Evolutionary conservation across 2,888 invertebrate species (phyloP).

Genomic region (Pollenia griseotomentosa): DNA sequence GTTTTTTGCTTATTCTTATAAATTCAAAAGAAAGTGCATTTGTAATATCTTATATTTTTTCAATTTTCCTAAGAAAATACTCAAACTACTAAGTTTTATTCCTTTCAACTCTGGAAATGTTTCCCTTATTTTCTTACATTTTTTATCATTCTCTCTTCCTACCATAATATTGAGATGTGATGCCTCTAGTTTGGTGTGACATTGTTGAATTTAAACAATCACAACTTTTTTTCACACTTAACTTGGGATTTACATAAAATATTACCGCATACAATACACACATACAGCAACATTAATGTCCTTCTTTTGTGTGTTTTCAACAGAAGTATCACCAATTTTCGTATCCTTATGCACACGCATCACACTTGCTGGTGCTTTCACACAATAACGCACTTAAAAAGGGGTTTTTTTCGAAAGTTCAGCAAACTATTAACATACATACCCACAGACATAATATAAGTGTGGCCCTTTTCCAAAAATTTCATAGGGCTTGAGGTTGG

Average conservation of each 20-base stretch:
- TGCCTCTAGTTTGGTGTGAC: conserved; percentile 77
- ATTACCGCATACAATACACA: conserved; percentile 76
- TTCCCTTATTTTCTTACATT: conserved; percentile 3
- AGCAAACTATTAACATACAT: conserved; percentile 40
- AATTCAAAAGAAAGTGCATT: conserved; percentile 20
- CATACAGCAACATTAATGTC: conserved; percentile 18
- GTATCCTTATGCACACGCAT: neutral
- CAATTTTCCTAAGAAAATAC: conserved; percentile 62
- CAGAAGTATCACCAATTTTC: conserved; percentile 24
- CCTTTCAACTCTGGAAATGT: neutral
- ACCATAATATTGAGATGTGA: conserved; percentile 34
- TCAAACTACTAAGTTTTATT: conserved; percentile 37
- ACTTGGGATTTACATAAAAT: conserved; percentile 83
- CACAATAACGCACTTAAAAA: conserved; percentile 63
- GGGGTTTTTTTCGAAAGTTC: neutral
- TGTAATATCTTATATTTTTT: conserved; percentile 30
- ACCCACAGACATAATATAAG: neutral
- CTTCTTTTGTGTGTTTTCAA: neutral
- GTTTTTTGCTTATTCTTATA: neutral
- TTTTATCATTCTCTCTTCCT: conserved; percentile 39
- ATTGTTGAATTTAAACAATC: conserved; percentile 83
- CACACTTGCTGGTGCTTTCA: conserved; percentile 39
- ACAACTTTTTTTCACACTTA: conserved; percentile 83
- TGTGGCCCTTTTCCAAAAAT: conserved; percentile 1
- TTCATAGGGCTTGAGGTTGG: conserved; percentile 5